Conservation (phyloP, 2,888 invertebrate species). For the Zygaena filipendulae region DNA sequence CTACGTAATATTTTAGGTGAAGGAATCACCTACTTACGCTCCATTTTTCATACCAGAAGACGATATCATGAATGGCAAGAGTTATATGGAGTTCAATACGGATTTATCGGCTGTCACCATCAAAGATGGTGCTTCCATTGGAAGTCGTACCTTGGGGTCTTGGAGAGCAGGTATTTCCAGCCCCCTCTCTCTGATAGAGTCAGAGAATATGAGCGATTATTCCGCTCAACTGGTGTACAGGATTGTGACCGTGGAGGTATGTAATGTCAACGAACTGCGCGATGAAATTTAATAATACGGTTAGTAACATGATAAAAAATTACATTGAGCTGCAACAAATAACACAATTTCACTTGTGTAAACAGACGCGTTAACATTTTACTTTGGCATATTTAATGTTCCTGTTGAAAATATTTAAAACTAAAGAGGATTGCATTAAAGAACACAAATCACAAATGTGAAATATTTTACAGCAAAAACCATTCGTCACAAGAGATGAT, state of each 20-base stretch:
- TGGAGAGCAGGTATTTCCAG: slow-evolving; percentile 83
- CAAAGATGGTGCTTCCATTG: slow-evolving; percentile 77
- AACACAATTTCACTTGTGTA: not conserved
- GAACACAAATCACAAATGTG: not conserved
- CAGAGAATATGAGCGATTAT: slow-evolving; percentile 76
- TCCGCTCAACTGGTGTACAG: slow-evolving; percentile 87
- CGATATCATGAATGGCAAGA: slow-evolving; percentile 74
- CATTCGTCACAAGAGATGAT: slow-evolving; percentile 81
- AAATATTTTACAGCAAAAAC: slow-evolving; percentile 74
- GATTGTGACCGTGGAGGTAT: slow-evolving; percentile 85
- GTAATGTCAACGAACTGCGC: no score
- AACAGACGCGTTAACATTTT: not conserved
- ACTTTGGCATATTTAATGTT: not conserved
- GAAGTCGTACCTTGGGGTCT: slow-evolving; percentile 75
- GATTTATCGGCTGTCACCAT: slow-evolving; percentile 77
- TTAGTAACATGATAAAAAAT: slow-evolving; percentile 35
- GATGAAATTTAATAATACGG: slow-evolving; percentile 44
- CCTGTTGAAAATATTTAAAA: not conserved
- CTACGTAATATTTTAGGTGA: no score
- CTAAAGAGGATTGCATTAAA: not conserved
- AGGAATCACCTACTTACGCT: slow-evolving; percentile 77
- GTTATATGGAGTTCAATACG: slow-evolving; percentile 80
- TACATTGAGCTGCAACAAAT: no score
- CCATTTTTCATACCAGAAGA: slow-evolving; percentile 71
- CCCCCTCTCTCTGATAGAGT: slow-evolving; percentile 72